Evolutionary conservation across 1,140 invertebrate species (phyloP), one percentile per base, ranked within the genome.

Genomic region (Cydia strobilella): DNA sequence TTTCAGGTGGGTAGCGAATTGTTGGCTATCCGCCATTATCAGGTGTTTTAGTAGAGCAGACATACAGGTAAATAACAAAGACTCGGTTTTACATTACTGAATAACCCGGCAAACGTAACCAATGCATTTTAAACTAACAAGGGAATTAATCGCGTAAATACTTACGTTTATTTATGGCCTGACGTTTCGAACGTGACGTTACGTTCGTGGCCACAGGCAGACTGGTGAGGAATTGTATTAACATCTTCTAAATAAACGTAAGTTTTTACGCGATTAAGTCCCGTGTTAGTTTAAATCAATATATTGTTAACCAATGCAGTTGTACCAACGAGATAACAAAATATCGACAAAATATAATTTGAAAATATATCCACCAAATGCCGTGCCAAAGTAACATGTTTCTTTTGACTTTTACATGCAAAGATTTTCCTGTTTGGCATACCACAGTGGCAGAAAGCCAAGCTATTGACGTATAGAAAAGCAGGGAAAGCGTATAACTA

Each of bases 381-480:
- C 54, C 0, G 4, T 54, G 20, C 54, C 54, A 59, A 59, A 20
- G 18, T 1, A 20, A 23, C 9, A 59, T 59, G 20, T 59, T 59
- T 23, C 54, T 59, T 10, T 20, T 2, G 54, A 23, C 20, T 59
- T 18, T 51, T 51, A n/a, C 6, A n/a, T 51, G n/a, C 48, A 59
- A 20, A n/a, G 5, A 59, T 59, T 59, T 59, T 59, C 18, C 54
- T n/a, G 63, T 35, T 69, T 69, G 27, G 65, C 31, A 59, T 23
- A 59, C 20, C 31, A 69, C 72, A 74, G 81, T 87, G 86, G 86
- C 80, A 63, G 48, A 10, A 20, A 10, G 86, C 86, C 85, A 86
- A 86, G 31, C 48, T 15, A 76, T 80, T 83, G 82, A 86, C 85
- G 84, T 78, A 85, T 80, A 75, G 76, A 75, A 85, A 81, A 84